A percentile compares a stretch with the other conserved stretches of the same genome.
phyloP scores from a whole-genome alignment of 2,113 vertebrate genomes.

The Spilogale gracilis region DNA sequence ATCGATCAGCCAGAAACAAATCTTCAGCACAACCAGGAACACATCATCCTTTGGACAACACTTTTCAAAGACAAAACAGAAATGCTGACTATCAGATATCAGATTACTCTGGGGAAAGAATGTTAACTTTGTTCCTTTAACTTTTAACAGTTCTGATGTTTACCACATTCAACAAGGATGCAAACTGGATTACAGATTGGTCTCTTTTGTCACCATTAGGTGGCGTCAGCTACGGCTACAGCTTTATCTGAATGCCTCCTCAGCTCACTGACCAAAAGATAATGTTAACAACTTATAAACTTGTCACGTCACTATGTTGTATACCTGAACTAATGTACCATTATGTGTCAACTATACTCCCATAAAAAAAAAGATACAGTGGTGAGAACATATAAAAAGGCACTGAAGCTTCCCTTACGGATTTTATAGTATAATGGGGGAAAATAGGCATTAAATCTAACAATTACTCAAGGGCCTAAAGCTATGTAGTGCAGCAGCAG shows the following conservation, averaged over 20 bases:
- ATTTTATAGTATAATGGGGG: not conserved
- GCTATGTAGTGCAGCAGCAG: rapidly evolving
- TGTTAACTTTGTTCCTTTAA: not conserved
- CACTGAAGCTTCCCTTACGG: rapidly evolving
- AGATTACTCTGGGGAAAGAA: not conserved
- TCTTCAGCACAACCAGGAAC: not conserved
- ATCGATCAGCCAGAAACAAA: not conserved
- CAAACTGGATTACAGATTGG: not conserved
- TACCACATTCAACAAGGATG: not conserved
- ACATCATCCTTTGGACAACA: not conserved
- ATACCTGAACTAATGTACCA: not conserved
- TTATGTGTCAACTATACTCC: not conserved
- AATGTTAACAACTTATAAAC: not conserved
- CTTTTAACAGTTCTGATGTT: not conserved
- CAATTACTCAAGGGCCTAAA: not conserved
- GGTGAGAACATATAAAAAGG: not conserved
- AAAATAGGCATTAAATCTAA: not conserved
- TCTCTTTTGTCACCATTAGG: not conserved
- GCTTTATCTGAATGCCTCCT: not conserved
- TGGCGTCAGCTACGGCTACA: not conserved
- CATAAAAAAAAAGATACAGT: not conserved
- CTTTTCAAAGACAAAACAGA: conserved; percentile 59
- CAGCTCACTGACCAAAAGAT: not conserved
- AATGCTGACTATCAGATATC: not conserved
- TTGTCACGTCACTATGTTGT: not conserved